These are phyloP conservation scores for Melanotaenia nigrans DNA, from an alignment of 2,797 vertebrate genomes.

Conservation along the genomic window DNA sequence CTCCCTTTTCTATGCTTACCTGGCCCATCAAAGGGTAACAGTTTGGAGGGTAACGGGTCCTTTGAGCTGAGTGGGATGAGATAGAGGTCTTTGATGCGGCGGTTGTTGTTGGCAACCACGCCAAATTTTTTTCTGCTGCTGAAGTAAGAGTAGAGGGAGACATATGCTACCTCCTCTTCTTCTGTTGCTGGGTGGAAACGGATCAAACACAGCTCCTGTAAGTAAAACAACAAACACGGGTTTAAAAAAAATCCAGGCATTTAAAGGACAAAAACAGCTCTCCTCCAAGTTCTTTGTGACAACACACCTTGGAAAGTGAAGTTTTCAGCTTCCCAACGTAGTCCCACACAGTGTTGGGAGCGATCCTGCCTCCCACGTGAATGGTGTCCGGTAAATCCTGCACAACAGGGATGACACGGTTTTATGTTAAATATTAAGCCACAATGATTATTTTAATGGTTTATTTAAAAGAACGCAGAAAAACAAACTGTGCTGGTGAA, in stretches of 20 bases:
- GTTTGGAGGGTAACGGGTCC: slow-evolving; percentile 96
- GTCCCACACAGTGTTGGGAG: slow-evolving; percentile 97
- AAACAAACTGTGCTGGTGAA: background rate
- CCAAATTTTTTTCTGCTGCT: slow-evolving; percentile 97
- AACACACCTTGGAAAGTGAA: slow-evolving; percentile 93
- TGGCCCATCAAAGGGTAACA: slow-evolving; percentile 99
- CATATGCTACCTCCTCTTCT: slow-evolving; percentile 97
- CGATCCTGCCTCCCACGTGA: slow-evolving; percentile 94
- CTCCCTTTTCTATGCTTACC: slow-evolving; percentile 86
- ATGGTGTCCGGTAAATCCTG: slow-evolving; percentile 99
- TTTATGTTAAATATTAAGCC: background rate
- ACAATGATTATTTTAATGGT: background rate
- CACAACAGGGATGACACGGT: slow-evolving; percentile 31
- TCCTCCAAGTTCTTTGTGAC: background rate
- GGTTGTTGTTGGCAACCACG: slow-evolving; percentile 97
- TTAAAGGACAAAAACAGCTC: background rate
- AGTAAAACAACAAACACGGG: background rate
- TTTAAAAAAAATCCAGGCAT: background rate
- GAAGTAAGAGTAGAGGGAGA: slow-evolving; percentile 99
- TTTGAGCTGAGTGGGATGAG: slow-evolving; percentile 95
- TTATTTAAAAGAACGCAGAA: background rate
- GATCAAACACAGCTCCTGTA: slow-evolving; percentile 95
- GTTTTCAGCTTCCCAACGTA: slow-evolving; percentile 98
- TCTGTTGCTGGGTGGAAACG: slow-evolving; percentile 98
- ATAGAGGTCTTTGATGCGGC: slow-evolving; percentile 98